Percentiles rank a stretch among this genome's conserved stretches.
Evolutionary conservation across 2,888 invertebrate species (phyloP).

Genomic region (Prosopocoilus inquinatus): DNA sequence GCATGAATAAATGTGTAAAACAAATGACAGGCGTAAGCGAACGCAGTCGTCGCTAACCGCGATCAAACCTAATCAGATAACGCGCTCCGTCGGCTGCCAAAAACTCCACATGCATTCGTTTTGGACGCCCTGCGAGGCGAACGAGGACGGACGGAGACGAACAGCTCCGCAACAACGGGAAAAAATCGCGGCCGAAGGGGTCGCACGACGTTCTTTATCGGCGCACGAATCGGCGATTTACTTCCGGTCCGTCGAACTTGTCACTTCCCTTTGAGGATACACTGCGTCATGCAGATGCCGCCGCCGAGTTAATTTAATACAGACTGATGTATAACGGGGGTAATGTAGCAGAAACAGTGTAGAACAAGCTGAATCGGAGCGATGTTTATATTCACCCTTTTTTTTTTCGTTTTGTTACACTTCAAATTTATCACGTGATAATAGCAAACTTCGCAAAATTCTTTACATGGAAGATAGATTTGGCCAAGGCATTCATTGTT

Average conservation of each 20-base stretch:
- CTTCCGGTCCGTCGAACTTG: slow-evolving; percentile 36
- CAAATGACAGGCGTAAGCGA: slow-evolving; percentile 40
- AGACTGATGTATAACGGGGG: slow-evolving; percentile 35
- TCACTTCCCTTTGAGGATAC: slow-evolving; percentile 38
- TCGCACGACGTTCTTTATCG: slow-evolving; percentile 32
- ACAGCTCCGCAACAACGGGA: neutral
- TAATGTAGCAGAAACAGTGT: slow-evolving; percentile 41
- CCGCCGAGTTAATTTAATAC: slow-evolving; percentile 38
- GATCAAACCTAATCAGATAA: slow-evolving; percentile 41
- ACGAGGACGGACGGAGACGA: slow-evolving; percentile 6
- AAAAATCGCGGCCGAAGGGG: slow-evolving; percentile 22
- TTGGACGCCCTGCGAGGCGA: slow-evolving; percentile 3
- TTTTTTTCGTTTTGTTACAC: neutral
- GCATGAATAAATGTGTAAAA: slow-evolving; percentile 41
- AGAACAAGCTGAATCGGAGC: slow-evolving; percentile 19
- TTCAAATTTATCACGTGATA: too few relatives aligned
- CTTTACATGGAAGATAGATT: neutral
- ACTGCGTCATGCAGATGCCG: slow-evolving; percentile 37
- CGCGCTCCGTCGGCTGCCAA: slow-evolving; percentile 32
- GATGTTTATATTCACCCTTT: slow-evolving; percentile 4
- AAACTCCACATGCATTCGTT: slow-evolving; percentile 14
- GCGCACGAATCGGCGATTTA: slow-evolving; percentile 34
- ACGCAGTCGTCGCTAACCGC: slow-evolving; percentile 36
- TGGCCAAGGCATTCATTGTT: neutral
- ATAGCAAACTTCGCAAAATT: neutral